Evolutionary conservation across 2,797 vertebrate genomes (phyloP).

Genomic region (Ibycter americanus): DNA sequence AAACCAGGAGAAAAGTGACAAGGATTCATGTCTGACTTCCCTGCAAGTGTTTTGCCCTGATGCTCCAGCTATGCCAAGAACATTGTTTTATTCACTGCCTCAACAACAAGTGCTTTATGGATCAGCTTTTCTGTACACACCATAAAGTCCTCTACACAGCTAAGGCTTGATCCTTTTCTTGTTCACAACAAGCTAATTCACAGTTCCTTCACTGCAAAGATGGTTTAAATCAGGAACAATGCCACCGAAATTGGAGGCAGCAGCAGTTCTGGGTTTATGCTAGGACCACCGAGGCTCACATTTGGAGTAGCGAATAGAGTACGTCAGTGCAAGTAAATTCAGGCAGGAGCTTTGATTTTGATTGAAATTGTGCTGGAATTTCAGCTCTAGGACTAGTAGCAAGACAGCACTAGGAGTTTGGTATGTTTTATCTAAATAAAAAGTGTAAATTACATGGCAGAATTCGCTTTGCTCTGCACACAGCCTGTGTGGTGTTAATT

Average conservation of each 20-base stretch:
- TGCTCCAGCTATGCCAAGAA: not conserved
- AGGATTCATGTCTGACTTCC: not conserved
- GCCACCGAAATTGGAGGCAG: not conserved
- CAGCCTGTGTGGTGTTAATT: conserved; percentile 60
- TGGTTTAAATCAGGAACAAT: not conserved
- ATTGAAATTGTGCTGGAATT: not conserved
- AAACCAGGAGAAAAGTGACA: not conserved
- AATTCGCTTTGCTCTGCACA: not conserved
- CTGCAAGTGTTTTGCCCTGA: not conserved
- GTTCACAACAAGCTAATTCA: not conserved
- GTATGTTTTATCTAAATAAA: conserved; percentile 27
- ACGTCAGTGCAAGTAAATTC: rapidly evolving
- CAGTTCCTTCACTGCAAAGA: not conserved
- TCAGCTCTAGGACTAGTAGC: not conserved
- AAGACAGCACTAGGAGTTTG: not conserved
- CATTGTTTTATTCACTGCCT: not conserved
- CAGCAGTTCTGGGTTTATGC: not conserved
- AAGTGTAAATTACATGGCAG: not conserved
- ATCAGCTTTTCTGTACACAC: not conserved
- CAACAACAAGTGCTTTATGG: not conserved
- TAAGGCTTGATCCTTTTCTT: not conserved
- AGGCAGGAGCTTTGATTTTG: not conserved
- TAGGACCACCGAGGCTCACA: not conserved
- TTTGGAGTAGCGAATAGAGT: rapidly evolving
- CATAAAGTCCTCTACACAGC: rapidly evolving